Evolutionary conservation across 2,888 invertebrate genomes (phyloP), one percentile per base, ranked within the genome.

Genomic region (Sinelater perroti): DNA sequence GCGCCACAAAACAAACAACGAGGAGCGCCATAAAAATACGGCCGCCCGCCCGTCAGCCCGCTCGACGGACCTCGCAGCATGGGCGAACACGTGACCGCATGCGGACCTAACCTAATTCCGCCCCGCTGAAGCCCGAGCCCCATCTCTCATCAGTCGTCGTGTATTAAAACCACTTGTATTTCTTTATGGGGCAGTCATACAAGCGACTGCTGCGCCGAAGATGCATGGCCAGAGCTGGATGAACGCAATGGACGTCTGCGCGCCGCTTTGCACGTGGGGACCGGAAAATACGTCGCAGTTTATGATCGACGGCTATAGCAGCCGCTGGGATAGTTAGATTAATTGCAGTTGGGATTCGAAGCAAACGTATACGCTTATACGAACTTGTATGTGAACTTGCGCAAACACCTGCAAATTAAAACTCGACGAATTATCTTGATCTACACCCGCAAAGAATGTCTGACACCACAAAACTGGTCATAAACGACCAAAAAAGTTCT

Each of bases 101-200:
- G 57, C 63, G 65, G 31, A 69, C 67, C 63, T 68, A 70, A 70
- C 70, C 70, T 68, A 71, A 71, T 70, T 72, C 68, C 67, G 67
- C 69, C 70, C 68, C 66, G 69, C 68, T 67, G 50, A 51, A 51
- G 42, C 40, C 50, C 60, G 55, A 64, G 65, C 63, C 31, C 64
- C 67, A 66, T 68, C 70, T 69, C 69, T 69, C 69, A 69, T 69
- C 67, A 67, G 65, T 62, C 55, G 60, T 60, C 56, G 62, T 44
- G 50, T 69, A 68, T 70, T 67, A 67, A 68, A 67, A 67, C 63
- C 66, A 66, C 67, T 69, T 66, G 61, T 64, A 65, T 40, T 67
- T 66, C 66, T 71, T 70, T 68, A 68, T 64, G 57, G 54, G 51
- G 45, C 66, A 70, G 63, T 62, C 44, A 68, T 11, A 65, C 72